A percentile compares a stretch with the other conserved stretches of the same genome.
These are phyloP conservation scores for Drosophila truncata DNA, from an alignment of 1,140 invertebrate species.

Conservation along the genomic window DNA sequence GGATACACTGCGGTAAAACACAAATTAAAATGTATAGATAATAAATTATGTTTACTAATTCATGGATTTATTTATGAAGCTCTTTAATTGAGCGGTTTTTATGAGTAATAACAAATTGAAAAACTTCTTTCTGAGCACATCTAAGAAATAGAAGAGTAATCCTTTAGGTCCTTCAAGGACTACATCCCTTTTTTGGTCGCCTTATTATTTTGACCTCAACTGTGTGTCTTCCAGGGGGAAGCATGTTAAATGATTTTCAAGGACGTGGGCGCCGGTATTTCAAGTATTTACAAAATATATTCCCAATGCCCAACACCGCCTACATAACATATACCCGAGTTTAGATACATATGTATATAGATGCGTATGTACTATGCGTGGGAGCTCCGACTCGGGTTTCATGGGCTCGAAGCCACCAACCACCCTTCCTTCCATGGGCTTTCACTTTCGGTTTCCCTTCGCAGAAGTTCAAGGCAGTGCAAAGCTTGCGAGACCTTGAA, in stretches of 20 bases:
- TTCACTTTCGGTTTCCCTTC: constrained; percentile 63
- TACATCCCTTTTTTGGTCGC: not conserved
- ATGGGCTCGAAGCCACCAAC: constrained; percentile 13
- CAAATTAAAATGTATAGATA: too few species aligned
- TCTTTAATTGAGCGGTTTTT: too few species aligned
- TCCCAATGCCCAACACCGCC: constrained; percentile 20
- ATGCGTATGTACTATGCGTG: constrained; percentile 27
- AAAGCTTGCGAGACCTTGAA: constrained; percentile 66
- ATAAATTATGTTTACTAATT: too few species aligned
- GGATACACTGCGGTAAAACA: too few species aligned
- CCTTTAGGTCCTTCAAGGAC: not conserved
- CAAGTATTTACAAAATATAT: constrained; percentile 65
- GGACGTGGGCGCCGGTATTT: constrained; percentile 72
- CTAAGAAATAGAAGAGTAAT: too few species aligned
- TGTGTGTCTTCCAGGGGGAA: constrained; percentile 21
- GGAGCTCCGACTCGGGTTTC: constrained; percentile 40
- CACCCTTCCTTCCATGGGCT: constrained; percentile 2
- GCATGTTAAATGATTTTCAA: constrained; percentile 64
- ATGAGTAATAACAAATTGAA: too few species aligned
- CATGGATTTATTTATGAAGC: too few species aligned
- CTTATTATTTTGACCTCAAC: constrained; percentile 13
- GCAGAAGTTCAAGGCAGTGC: constrained; percentile 69
- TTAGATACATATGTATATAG: constrained; percentile 6
- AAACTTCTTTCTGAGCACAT: too few species aligned
- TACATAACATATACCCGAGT: constrained; percentile 24